These are phyloP conservation scores for Oreochromis grahami DNA, from an alignment of 2,797 vertebrate species.

Conservation along the genomic window DNA sequence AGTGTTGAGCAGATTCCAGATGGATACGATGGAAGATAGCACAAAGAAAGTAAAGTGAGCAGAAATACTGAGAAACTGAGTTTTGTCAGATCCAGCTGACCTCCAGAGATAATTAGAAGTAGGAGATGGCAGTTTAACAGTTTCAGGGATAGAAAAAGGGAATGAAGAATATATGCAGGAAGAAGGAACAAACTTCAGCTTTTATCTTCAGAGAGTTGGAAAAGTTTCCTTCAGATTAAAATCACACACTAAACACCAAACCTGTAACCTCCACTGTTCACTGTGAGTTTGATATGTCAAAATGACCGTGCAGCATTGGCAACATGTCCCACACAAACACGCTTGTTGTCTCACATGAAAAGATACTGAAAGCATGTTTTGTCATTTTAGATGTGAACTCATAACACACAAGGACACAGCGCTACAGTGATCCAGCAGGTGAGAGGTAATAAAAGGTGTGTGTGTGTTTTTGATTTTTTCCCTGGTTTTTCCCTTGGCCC, in stretches of 20 bases:
- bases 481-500: background rate
- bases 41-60: background rate
- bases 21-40: background rate
- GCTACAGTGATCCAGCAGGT: background rate
- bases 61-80: background rate
- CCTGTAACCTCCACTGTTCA: background rate
- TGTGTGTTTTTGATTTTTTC: background rate
- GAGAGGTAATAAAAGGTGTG: background rate
- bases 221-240: background rate
- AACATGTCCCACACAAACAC: background rate
- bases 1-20: background rate
- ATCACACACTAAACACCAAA: background rate
- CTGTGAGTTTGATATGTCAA: background rate
- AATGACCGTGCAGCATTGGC: background rate
- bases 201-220: background rate
- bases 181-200: background rate
- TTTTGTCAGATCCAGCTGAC: rapidly evolving
- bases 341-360: background rate
- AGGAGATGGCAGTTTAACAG: background rate
- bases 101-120: background rate
- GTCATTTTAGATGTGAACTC: background rate
- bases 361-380: background rate
- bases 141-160: background rate
- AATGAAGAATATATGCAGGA: background rate
- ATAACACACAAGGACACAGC: background rate